Conservation (phyloP, 2,113 vertebrate species). For the Alosa alosa region DNA sequence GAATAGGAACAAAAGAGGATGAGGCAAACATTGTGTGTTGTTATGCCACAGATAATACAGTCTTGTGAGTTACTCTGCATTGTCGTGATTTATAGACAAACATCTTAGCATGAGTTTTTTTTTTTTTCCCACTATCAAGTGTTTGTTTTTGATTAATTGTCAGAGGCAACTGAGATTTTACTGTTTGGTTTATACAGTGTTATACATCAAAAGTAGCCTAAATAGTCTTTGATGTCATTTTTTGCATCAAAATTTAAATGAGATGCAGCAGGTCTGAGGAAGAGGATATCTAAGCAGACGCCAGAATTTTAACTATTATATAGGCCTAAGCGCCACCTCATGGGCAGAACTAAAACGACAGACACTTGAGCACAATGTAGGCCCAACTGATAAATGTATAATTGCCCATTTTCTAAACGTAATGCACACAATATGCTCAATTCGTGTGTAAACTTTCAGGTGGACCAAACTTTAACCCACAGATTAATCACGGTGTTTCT, state of each 20-base stretch:
- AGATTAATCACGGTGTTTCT: background rate
- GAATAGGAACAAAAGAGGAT: constrained; percentile 42
- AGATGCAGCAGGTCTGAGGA: background rate
- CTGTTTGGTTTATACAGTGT: background rate
- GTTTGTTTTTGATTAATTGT: background rate
- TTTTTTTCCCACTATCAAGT: constrained; percentile 22
- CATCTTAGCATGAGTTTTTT: constrained; percentile 22
- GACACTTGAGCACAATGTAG: background rate
- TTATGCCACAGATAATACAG: constrained; percentile 43
- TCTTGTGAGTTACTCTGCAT: constrained; percentile 25
- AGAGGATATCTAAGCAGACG: background rate
- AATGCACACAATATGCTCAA: no score
- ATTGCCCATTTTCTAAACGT: no score
- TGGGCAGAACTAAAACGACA: background rate
- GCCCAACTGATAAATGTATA: no score
- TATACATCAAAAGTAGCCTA: background rate
- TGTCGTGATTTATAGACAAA: constrained; percentile 37
- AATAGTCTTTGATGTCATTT: background rate
- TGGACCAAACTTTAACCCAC: background rate
- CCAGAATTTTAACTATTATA: background rate
- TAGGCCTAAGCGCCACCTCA: background rate
- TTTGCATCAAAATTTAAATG: background rate
- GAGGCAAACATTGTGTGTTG: constrained; percentile 39
- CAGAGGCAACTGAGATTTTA: background rate
- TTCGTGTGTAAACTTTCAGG: background rate